phyloP scores from a whole-genome alignment of 2,888 invertebrate genomes.

The Bibio marci region DNA sequence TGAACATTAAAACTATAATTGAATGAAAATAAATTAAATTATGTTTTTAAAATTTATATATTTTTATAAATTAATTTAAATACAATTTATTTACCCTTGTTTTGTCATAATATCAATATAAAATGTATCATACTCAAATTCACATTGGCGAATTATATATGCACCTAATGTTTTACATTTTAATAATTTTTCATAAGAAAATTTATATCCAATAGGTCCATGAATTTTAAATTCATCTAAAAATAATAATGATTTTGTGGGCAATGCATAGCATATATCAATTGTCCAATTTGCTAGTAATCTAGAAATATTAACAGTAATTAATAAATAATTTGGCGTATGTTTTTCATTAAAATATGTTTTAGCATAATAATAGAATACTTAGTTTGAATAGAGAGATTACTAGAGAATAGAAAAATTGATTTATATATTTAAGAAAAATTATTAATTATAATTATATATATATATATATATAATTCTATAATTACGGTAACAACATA shows the following conservation, averaged over 20 bases:
- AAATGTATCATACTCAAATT: conserved; percentile 58
- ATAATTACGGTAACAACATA: too few relatives aligned
- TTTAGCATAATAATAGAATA: too few relatives aligned
- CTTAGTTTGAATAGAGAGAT: too few relatives aligned
- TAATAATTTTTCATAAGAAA: conserved; percentile 68
- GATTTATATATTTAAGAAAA: too few relatives aligned
- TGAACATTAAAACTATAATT: conserved; percentile 32
- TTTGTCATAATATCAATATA: conserved; percentile 68
- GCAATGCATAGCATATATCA: conserved; percentile 67
- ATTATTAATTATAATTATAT: too few relatives aligned
- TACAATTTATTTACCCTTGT: conserved; percentile 31
- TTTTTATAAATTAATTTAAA: conserved; percentile 1
- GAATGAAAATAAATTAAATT: conserved; percentile 4
- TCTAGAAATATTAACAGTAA: too few relatives aligned
- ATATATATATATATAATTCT: too few relatives aligned
- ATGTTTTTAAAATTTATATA: neutral
- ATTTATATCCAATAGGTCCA: conserved; percentile 76
- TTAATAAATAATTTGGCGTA: too few relatives aligned
- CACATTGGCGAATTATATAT: conserved; percentile 69
- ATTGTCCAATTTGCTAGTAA: conserved; percentile 79
- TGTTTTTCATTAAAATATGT: too few relatives aligned
- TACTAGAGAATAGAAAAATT: too few relatives aligned
- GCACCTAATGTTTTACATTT: conserved; percentile 61
- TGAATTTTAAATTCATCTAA: conserved; percentile 64
- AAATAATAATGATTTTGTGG: conserved; percentile 60